Percentiles rank a stretch among this genome's conserved stretches.
Evolutionary conservation across 2,113 vertebrate genomes (phyloP).

Genomic region (Centrocercus urophasianus): DNA sequence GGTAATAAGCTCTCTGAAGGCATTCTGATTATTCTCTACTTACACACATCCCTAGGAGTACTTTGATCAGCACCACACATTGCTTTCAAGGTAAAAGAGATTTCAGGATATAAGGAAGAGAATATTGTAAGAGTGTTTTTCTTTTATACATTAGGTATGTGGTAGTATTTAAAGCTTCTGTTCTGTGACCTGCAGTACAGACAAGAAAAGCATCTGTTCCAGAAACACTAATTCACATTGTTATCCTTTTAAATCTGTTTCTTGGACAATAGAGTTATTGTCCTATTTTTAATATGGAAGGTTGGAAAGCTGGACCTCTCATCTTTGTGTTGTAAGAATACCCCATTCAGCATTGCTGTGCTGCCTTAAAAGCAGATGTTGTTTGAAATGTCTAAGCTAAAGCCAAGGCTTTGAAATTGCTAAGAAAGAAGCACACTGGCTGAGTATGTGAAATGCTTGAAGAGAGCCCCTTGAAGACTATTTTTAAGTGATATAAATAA

Average conservation of each 20-base stretch:
- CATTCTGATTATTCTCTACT: background rate
- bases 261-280: background rate
- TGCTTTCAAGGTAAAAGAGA: background rate
- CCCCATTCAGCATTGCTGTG: background rate
- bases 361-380: constrained; percentile 4
- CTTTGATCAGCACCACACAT: background rate
- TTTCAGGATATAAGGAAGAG: background rate
- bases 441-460: background rate
- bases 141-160: background rate
- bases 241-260: background rate
- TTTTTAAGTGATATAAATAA: background rate
- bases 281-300: background rate
- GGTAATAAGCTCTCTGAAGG: background rate
- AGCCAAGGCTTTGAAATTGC: background rate
- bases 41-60: background rate
- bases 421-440: constrained; percentile 3
- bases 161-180: background rate
- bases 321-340: background rate
- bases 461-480: background rate
- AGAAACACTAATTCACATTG: background rate
- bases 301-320: background rate
- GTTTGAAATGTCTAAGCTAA: background rate
- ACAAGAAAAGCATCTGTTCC: background rate
- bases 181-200: background rate
- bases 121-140: background rate